Conservation (phyloP, 1,140 invertebrate species). For the Aphis craccivora region DNA sequence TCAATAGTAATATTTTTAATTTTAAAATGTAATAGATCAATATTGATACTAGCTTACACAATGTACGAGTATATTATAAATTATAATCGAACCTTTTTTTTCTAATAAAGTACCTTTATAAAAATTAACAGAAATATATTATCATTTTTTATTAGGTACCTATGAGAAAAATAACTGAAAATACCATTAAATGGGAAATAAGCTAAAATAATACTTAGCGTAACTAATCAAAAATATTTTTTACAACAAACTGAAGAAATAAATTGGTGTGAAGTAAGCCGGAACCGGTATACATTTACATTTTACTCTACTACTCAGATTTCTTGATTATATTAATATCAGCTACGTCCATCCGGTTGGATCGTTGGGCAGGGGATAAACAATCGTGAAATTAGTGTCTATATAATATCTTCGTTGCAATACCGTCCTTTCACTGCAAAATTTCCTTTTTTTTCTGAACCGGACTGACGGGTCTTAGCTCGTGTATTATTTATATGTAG, state of each 20-base stretch:
- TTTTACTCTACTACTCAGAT: not conserved
- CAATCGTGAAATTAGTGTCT: slow-evolving; percentile 38
- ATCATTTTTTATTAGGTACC: too few species aligned
- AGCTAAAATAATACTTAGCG: not conserved
- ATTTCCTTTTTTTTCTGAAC: slow-evolving; percentile 34
- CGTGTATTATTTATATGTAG: not conserved
- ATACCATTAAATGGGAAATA: not conserved
- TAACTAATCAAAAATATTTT: not conserved
- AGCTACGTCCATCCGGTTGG: not conserved
- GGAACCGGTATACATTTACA: not conserved
- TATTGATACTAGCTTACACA: too few species aligned
- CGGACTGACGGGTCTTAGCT: not conserved
- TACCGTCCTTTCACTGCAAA: slow-evolving; percentile 34
- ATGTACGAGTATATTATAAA: too few species aligned
- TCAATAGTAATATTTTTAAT: too few species aligned
- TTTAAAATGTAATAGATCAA: too few species aligned
- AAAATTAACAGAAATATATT: too few species aligned
- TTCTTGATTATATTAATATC: not conserved
- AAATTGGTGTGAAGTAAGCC: not conserved
- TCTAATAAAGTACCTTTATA: too few species aligned
- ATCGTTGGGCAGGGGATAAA: slow-evolving; percentile 23
- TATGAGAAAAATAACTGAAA: too few species aligned
- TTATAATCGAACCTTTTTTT: too few species aligned
- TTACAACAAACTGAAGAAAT: not conserved
- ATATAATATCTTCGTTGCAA: not conserved